These are phyloP conservation scores for Xiphias gladius DNA, from an alignment of 2,113 vertebrate genomes.

Conservation along the genomic window DNA sequence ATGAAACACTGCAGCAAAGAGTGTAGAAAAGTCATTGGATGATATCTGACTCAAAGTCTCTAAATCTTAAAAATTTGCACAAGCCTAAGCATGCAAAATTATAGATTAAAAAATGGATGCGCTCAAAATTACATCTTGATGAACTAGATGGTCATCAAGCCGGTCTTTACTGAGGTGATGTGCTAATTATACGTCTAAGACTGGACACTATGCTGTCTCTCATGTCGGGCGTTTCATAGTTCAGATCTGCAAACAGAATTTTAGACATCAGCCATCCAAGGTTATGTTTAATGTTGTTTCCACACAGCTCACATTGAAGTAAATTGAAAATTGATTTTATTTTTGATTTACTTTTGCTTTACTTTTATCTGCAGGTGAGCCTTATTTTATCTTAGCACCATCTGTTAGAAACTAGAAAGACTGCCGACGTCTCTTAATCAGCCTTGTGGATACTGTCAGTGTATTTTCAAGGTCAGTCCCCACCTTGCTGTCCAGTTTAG, in stretches of 20 bases:
- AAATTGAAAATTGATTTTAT: constrained; percentile 35
- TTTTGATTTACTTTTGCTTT: constrained; percentile 25
- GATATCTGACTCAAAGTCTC: constrained; percentile 32
- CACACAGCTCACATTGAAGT: constrained; percentile 13
- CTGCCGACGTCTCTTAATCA: not conserved
- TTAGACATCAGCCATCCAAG: constrained; percentile 11
- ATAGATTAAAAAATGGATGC: not conserved
- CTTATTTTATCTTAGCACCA: constrained; percentile 1
- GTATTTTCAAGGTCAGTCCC: constrained; percentile 45
- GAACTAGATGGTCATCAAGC: not conserved
- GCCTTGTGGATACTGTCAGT: constrained; percentile 8
- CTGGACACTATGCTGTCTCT: not conserved
- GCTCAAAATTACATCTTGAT: constrained; percentile 12
- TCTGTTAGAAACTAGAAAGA: constrained; percentile 12
- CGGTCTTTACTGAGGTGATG: not conserved
- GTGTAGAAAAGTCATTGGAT: constrained; percentile 30
- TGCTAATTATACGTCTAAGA: too few relatives aligned
- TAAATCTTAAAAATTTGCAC: constrained; percentile 9
- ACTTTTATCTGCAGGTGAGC: constrained; percentile 19
- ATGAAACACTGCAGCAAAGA: constrained; percentile 58
- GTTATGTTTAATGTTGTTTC: constrained; percentile 32
- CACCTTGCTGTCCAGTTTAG: constrained; percentile 14
- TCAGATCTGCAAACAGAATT: not conserved
- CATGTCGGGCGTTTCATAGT: not conserved
- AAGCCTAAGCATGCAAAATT: not conserved